These are phyloP conservation scores for Drosophila neoperkinsi DNA, from an alignment of 2,888 invertebrate genomes.

Conservation along the genomic window DNA sequence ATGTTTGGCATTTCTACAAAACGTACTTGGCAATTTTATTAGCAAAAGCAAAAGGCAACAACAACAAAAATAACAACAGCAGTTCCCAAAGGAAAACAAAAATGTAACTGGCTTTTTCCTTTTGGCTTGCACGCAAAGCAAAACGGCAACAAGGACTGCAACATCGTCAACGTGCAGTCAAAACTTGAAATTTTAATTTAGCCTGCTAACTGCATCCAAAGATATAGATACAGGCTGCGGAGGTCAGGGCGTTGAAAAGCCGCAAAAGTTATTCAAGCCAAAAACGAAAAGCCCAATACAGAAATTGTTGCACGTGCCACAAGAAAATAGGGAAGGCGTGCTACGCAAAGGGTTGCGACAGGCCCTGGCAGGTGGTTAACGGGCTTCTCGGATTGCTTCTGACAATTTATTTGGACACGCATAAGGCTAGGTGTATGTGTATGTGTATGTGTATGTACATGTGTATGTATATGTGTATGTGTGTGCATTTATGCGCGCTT, in stretches of 20 bases:
- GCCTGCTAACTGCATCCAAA: conserved; percentile 41
- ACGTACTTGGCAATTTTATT: conserved; percentile 75
- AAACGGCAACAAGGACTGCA: conserved; percentile 14
- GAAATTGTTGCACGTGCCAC: conserved; percentile 47
- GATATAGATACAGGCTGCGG: conserved; percentile 16
- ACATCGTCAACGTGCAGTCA: conserved; percentile 37
- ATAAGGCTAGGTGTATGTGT: conserved; percentile 5
- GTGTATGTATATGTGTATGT: neutral
- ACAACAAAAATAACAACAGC: neutral
- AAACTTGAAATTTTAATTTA: conserved; percentile 56
- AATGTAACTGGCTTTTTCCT: conserved; percentile 17
- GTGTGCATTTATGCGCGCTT: conserved; percentile 3
- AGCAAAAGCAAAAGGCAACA: conserved; percentile 44
- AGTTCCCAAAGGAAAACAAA: neutral
- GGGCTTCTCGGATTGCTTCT: neutral
- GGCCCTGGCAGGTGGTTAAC: conserved; percentile 4
- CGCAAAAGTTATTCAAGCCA: conserved; percentile 39
- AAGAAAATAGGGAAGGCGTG: conserved; percentile 6
- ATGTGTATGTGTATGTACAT: conserved; percentile 9
- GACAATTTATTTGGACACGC: neutral
- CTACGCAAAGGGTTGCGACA: conserved; percentile 11
- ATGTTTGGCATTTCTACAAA: conserved; percentile 75
- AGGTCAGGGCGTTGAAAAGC: conserved; percentile 37
- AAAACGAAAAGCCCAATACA: conserved; percentile 40
- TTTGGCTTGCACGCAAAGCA: conserved; percentile 39